Evolutionary conservation across 2,113 vertebrate genomes (phyloP).

Genomic region (Paracanthobrama guichenoti): DNA sequence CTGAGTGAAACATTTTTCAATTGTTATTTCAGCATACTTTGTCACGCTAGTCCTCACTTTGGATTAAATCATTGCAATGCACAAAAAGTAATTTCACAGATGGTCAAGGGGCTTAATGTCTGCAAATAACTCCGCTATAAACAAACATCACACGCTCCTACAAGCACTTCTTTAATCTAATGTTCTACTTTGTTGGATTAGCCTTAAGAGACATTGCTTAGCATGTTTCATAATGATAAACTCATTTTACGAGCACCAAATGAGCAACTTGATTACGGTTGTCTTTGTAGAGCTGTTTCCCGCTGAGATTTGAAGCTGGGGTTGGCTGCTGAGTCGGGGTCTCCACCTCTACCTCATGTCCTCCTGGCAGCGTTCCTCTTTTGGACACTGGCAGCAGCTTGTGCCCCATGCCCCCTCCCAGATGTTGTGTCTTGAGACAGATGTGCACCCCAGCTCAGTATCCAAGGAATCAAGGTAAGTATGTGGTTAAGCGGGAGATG

Average conservation of each 20-base stretch:
- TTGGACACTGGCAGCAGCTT: slow-evolving; percentile 59
- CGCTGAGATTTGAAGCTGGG: background rate
- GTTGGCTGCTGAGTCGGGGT: slow-evolving; percentile 23
- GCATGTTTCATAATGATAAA: background rate
- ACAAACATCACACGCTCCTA: background rate
- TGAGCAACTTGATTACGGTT: background rate
- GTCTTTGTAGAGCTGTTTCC: background rate
- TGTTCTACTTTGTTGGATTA: slow-evolving; percentile 2
- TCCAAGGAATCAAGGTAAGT: slow-evolving; percentile 29
- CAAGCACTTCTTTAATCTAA: slow-evolving; percentile 5
- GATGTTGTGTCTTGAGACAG: slow-evolving; percentile 69
- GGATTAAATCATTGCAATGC: slow-evolving; percentile 26
- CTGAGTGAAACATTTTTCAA: background rate
- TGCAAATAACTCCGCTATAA: background rate
- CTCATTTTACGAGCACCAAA: background rate
- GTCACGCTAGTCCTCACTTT: slow-evolving; percentile 4
- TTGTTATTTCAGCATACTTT: background rate
- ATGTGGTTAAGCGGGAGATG: slow-evolving; percentile 32
- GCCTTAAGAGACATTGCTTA: background rate
- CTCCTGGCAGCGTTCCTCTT: slow-evolving; percentile 58
- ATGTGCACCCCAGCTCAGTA: slow-evolving; percentile 53
- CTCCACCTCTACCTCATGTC: slow-evolving; percentile 54
- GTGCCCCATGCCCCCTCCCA: slow-evolving; percentile 46
- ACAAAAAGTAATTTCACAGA: slow-evolving; percentile 18
- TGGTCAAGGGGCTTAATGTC: background rate